phyloP scores from a whole-genome alignment of 2,113 vertebrate genomes.

The Cranoglanis bouderius region DNA sequence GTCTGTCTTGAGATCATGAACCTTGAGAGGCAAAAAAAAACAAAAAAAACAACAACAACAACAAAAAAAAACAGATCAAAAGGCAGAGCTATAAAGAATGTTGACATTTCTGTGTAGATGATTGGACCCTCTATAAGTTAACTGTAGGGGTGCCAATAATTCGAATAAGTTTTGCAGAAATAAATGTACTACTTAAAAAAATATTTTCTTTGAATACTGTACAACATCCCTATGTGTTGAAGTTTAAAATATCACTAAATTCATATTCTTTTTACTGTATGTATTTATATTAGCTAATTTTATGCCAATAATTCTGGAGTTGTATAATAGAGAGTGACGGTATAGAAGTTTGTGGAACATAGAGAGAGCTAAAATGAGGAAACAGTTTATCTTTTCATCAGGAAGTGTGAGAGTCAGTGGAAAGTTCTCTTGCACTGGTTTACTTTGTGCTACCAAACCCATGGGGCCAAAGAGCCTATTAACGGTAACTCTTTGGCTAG shows the following conservation, averaged over 20 bases:
- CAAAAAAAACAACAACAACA: no score
- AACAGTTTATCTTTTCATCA: not conserved
- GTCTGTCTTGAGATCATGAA: not conserved
- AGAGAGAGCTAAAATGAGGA: not conserved
- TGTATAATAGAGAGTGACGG: not conserved
- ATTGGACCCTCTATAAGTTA: not conserved
- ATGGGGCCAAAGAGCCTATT: not conserved
- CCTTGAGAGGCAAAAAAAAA: no score
- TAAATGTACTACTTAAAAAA: no score
- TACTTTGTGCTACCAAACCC: not conserved
- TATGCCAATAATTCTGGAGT: not conserved
- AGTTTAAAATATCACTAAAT: not conserved
- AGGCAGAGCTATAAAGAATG: not conserved
- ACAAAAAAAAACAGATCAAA: not conserved
- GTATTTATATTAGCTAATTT: not conserved
- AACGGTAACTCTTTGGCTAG: not conserved
- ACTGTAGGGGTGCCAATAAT: no score
- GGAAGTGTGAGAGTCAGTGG: constrained; percentile 8
- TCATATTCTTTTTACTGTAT: not conserved
- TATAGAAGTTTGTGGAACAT: not conserved
- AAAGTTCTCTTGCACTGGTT: not conserved
- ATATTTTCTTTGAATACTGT: no score
- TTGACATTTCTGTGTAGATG: not conserved
- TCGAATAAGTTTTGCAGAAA: no score
- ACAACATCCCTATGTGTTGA: no score